Evolutionary conservation across 2,797 vertebrate species (phyloP), one percentile per base, ranked within the genome.

Genomic region (Anguilla obscura): DNA sequence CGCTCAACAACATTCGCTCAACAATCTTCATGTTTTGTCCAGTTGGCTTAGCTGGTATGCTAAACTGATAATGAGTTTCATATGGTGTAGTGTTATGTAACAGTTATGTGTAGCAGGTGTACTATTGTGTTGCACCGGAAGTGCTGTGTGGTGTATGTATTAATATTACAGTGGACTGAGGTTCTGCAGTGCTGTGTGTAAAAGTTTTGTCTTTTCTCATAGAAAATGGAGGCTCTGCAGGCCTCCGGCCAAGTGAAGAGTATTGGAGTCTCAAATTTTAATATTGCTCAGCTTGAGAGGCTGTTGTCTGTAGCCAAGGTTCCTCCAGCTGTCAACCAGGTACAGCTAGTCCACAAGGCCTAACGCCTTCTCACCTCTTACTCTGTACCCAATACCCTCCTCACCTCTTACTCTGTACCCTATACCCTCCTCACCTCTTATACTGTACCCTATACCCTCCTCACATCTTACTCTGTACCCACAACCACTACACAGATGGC

Each of bases 211-310:
- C 40, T 48, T 74, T 10, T 87, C 56, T 86, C 90, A 21, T 89
- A 96, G 96, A 96, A 93, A 1, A 95, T 96, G 95, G 96, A 97
- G 86, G 92, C 91, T 7, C 89, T 97, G 69, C 91, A 95, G 85
- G 89, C 91, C 24, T 93, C 94, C 0, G 96, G 95, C 33, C 96
- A 95, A 87, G 96, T 96, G 85, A 96, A 91, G 92, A 96, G 94
- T 89, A 96, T 97, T 0, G 95, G 96, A 0, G 96, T 96, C 86
- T 97, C 96, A 76, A 97, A 97, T 92, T 97, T 97, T 90, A 94
- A 45, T 90, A 85, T 95, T 90, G 86, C 94, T 83, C 96, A 97
- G 90, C 91, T 97, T 87, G 91, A 96, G 91, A 94, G 96, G 71
- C 93, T 96, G 0, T 91, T 96, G 0, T 90, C 94, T 87, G 88